Conservation (phyloP, 92 coral and sea anemone genomes). For the Metridium senile region DNA sequence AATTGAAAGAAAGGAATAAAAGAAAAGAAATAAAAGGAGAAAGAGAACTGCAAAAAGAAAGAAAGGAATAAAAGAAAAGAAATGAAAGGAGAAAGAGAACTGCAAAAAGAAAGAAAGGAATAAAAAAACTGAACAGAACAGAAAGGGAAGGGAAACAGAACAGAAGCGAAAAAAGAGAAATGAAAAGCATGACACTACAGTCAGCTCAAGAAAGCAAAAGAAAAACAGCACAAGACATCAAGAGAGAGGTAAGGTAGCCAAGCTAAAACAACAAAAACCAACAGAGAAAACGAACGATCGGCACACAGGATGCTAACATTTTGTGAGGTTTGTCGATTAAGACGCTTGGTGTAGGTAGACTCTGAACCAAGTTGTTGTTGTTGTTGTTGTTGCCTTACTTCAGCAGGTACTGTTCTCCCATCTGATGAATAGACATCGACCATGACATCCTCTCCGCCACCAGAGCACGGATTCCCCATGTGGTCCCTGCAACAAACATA, state of each 20-base stretch:
- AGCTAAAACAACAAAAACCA: background rate
- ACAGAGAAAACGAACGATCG: background rate
- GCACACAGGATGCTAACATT: conserved; percentile 74
- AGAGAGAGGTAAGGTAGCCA: background rate
- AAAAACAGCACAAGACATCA: no score
- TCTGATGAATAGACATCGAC: conserved; percentile 94
- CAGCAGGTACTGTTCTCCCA: conserved; percentile 95
- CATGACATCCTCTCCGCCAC: conserved; percentile 94
- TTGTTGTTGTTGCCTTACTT: conserved; percentile 74
- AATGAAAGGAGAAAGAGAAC: no score
- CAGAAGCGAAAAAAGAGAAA: no score
- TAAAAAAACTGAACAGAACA: background rate
- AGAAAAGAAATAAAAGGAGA: background rate
- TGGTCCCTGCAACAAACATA: conserved; percentile 68
- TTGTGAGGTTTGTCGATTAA: conserved; percentile 64
- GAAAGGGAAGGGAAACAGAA: no score
- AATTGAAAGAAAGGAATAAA: background rate
- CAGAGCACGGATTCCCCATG: conserved; percentile 81
- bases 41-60: no score
- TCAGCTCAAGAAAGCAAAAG: no score
- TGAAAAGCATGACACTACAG: no score
- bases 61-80: background rate
- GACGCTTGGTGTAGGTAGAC: conserved; percentile 52
- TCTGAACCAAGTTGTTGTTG: conserved; percentile 41
- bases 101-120: no score